Evolutionary conservation across 2,797 vertebrate genomes (phyloP).

Genomic region (Pitangus sulphuratus): DNA sequence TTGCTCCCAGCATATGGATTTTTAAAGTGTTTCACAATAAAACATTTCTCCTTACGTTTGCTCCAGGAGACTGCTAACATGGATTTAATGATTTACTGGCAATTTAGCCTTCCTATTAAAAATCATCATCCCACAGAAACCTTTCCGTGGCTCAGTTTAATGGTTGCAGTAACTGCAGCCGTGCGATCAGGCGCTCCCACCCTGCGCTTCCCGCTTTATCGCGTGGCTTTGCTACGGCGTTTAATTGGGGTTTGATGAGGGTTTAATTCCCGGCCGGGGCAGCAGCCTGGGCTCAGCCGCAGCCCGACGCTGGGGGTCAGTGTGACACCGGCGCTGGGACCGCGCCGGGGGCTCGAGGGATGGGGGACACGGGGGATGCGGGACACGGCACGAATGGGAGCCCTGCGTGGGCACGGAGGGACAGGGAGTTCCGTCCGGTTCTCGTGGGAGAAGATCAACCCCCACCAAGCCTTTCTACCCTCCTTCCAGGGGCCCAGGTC

Average conservation of each 20-base stretch:
- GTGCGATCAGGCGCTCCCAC: not conserved
- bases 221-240: not conserved
- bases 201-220: not conserved
- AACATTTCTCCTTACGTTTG: not conserved
- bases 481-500: not conserved
- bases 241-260: not conserved
- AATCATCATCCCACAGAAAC: not conserved
- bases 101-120: not conserved
- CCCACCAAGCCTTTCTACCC: not conserved
- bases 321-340: not conserved
- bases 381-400: not conserved
- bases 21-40: not conserved
- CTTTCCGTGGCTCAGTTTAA: not conserved
- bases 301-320: constrained; percentile 19
- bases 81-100: not conserved
- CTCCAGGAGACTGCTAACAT: not conserved
- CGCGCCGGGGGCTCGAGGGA: not conserved
- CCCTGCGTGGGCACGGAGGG: not conserved
- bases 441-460: not conserved
- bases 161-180: not conserved
- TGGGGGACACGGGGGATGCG: not conserved
- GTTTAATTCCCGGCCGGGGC: not conserved
- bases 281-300: not conserved
- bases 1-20: not conserved
- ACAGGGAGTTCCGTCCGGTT: not conserved